These are phyloP conservation scores for Meiosimyza decipiens DNA, from an alignment of 2,888 invertebrate species.

Conservation along the genomic window DNA sequence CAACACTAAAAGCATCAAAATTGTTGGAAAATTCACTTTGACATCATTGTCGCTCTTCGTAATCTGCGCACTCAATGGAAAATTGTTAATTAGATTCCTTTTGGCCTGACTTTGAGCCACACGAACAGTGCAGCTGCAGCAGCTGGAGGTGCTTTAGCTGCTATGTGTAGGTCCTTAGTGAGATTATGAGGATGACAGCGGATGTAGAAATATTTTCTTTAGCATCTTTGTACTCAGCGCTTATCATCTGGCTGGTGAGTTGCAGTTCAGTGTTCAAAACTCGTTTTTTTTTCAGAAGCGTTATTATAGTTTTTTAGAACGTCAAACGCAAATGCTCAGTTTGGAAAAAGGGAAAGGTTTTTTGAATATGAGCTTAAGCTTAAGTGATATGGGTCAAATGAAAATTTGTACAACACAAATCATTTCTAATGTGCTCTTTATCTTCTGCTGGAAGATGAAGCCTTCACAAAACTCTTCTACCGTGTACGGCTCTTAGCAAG, in stretches of 20 bases:
- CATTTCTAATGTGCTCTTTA: too few species aligned
- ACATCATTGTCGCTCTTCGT: slow-evolving; percentile 51
- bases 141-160: slow-evolving; percentile 28
- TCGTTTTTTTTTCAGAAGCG: not conserved
- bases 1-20: slow-evolving; percentile 45
- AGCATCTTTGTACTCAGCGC: not conserved
- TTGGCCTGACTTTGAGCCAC: slow-evolving; percentile 59
- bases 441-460: too few species aligned
- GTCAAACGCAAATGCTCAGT: too few species aligned
- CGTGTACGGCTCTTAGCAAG: too few species aligned
- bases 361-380: too few species aligned
- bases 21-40: slow-evolving; percentile 50
- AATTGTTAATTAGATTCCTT: slow-evolving; percentile 68
- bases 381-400: too few species aligned
- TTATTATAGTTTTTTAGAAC: too few species aligned
- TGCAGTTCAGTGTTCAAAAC: not conserved
- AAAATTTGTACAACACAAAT: too few species aligned
- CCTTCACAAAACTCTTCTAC: too few species aligned
- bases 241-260: not conserved
- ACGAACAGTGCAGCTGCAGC: slow-evolving; percentile 1
- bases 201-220: slow-evolving; percentile 8
- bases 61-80: slow-evolving; percentile 67
- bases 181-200: slow-evolving; percentile 13
- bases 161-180: not conserved
- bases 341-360: too few species aligned